Base-by-base conservation (phyloP, 2,113 vertebrate genomes). In the Eclectus roratus region DNA sequence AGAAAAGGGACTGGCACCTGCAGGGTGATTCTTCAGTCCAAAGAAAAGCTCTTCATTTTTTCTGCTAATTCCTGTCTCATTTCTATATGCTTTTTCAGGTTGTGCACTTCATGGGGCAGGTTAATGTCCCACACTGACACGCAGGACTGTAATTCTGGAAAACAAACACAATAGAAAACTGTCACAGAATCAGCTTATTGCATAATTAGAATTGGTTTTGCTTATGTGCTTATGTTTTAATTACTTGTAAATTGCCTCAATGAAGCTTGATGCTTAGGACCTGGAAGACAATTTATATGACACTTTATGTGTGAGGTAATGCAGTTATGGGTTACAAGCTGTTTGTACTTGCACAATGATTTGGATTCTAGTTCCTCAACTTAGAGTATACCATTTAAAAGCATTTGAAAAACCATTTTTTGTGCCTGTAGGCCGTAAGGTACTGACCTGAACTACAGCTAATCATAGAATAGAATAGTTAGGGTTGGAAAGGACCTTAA, bases 81-180 rank as follows among this genome's bases (percentile, higher is more conserved):
- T 96, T 99, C 98, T 94, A 97, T 97, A 80, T 99, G 99, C 88
- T 98, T 99, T 78, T 96, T 98, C 97, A 99, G 97, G 93, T 99
- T 99, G 96, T 98, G 98, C 41, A 99, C 98, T 98, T 99, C 99
- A 74, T 98, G 98, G 21, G 99, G 98, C 94, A 99, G 97, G 55
- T 97, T 98, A 87, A 98, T 97, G 85, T 98, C 99, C 99, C 99
- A 99, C 71, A 98, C 95, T 89, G 98, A 99, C 92, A 99, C 97
- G 14, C 98, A 98, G 35, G 98, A 98, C 28, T 98, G 98, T 80
- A 98, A 97, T 72, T 98, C 99, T 99, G 93, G 55, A 90, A 91
- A 74, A 55, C 73, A 56, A 85, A 56, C 70, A 58, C 3, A 19
- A 43, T 41, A 73, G 65, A 56, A 94, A 96, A 85, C 8, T 50